phyloP scores from a whole-genome alignment of 1,140 invertebrate species.

The Zaprionus capensis region DNA sequence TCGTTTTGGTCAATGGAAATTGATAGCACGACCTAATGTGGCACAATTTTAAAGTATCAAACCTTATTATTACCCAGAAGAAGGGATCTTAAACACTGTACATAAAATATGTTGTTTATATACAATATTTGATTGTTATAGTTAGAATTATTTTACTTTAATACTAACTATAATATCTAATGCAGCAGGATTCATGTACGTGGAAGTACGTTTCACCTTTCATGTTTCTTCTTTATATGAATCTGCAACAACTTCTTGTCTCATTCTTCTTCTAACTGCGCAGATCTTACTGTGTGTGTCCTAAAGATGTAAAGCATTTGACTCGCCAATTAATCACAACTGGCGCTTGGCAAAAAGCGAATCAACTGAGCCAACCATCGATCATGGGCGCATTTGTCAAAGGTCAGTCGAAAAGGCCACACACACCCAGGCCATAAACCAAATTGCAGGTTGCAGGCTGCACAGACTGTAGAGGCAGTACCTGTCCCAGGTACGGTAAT shows the following conservation, averaged over 20 bases:
- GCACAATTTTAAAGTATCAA: conserved; percentile 3
- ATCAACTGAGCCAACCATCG: conserved; percentile 38
- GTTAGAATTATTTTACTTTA: fast-evolving
- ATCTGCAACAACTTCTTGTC: background rate
- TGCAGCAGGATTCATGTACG: too few relatives aligned
- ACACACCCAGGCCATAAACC: conserved; percentile 33
- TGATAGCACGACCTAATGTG: conserved; percentile 44
- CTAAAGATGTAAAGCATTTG: conserved; percentile 28
- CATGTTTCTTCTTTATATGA: too few relatives aligned
- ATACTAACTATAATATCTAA: too few relatives aligned
- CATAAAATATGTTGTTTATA: too few relatives aligned
- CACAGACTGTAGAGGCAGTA: background rate
- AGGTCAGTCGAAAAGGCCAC: conserved; percentile 68
- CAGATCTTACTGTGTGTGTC: background rate
- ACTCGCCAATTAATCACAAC: conserved; percentile 65
- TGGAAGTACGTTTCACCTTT: too few relatives aligned
- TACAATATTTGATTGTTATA: too few relatives aligned
- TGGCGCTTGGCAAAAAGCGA: conserved; percentile 59
- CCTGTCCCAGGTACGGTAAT: conserved; percentile 43
- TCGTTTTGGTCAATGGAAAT: conserved; percentile 68
- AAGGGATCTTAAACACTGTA: background rate
- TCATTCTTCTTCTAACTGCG: background rate
- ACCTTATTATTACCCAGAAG: background rate
- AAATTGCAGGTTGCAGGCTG: conserved; percentile 44
- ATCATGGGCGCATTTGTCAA: conserved; percentile 74